Evolutionary conservation across 2,113 vertebrate genomes (phyloP).

Genomic region (Platysteira castanea): DNA sequence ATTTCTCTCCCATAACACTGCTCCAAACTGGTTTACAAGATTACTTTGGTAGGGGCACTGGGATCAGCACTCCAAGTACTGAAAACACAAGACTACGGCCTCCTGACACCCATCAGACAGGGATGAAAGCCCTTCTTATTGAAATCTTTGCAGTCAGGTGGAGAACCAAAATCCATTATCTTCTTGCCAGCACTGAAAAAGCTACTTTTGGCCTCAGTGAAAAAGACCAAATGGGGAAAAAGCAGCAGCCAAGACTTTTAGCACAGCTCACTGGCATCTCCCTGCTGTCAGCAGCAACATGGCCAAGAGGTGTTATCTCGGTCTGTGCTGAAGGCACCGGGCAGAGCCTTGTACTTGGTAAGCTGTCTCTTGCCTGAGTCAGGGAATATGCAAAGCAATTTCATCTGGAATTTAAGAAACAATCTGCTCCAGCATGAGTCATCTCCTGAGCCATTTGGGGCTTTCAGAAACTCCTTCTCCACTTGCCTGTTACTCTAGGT

Average conservation of each 20-base stretch:
- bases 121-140: not conserved
- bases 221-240: slow-evolving; percentile 16
- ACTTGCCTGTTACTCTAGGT: not conserved
- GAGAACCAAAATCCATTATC: slow-evolving; percentile 1
- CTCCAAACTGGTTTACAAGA: not conserved
- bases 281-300: not conserved
- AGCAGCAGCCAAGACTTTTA: slow-evolving; percentile 9
- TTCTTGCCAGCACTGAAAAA: slow-evolving; percentile 1
- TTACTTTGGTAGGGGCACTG: not conserved
- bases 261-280: slow-evolving; percentile 14
- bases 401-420: slow-evolving; percentile 49
- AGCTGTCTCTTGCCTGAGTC: not conserved
- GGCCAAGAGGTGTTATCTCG: not conserved
- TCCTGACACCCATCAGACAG: not conserved
- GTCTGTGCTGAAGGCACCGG: not conserved
- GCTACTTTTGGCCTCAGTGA: not conserved
- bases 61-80: not conserved
- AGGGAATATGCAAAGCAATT: slow-evolving; percentile 44
- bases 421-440: slow-evolving; percentile 37
- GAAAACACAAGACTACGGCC: not conserved
- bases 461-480: not conserved
- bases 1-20: not conserved
- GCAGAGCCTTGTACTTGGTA: not conserved
- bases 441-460: slow-evolving; percentile 40
- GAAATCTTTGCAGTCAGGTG: slow-evolving; percentile 7